Percentiles rank a stretch among this genome's conserved stretches.
Evolutionary conservation across 2,113 vertebrate genomes (phyloP).

Genomic region (Merops nubicus): DNA sequence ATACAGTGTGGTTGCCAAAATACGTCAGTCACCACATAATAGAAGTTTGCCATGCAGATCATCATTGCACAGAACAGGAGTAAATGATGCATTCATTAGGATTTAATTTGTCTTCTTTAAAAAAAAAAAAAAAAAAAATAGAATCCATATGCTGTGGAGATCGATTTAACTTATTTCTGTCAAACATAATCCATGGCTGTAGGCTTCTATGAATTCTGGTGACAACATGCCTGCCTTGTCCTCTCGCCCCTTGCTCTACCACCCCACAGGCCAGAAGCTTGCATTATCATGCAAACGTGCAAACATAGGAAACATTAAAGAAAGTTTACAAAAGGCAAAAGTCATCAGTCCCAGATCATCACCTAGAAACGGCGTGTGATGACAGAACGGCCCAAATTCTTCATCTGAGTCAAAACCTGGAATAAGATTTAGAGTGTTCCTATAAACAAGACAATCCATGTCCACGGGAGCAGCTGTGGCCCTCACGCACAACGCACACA

Average conservation of each 20-base stretch:
- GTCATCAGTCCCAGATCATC: constrained; percentile 70
- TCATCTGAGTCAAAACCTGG: constrained; percentile 84
- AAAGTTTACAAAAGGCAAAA: constrained; percentile 59
- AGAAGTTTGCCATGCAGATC: constrained; percentile 65
- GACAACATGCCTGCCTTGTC: constrained; percentile 65
- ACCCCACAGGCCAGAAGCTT: constrained; percentile 36
- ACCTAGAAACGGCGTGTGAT: constrained; percentile 80
- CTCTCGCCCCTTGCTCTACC: constrained; percentile 33
- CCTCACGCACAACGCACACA: constrained; percentile 18
- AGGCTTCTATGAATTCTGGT: background rate
- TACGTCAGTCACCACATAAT: constrained; percentile 45
- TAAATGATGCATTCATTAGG: constrained; percentile 54
- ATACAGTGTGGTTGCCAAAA: constrained; percentile 70
- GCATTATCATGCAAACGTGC: constrained; percentile 81
- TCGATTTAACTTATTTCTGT: constrained; percentile 25
- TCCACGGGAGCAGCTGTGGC: constrained; percentile 57
- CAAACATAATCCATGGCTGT: constrained; percentile 31
- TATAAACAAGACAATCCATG: constrained; percentile 63
- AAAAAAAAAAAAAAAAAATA: constrained; percentile 4
- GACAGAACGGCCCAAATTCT: constrained; percentile 79
- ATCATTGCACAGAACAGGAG: constrained; percentile 60
- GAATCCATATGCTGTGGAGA: constrained; percentile 24
- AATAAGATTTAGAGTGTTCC: constrained; percentile 82
- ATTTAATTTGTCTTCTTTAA: constrained; percentile 28
- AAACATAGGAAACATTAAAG: constrained; percentile 68